Base-by-base conservation (phyloP, 2,888 invertebrate species). In the Hesperia comma region DNA sequence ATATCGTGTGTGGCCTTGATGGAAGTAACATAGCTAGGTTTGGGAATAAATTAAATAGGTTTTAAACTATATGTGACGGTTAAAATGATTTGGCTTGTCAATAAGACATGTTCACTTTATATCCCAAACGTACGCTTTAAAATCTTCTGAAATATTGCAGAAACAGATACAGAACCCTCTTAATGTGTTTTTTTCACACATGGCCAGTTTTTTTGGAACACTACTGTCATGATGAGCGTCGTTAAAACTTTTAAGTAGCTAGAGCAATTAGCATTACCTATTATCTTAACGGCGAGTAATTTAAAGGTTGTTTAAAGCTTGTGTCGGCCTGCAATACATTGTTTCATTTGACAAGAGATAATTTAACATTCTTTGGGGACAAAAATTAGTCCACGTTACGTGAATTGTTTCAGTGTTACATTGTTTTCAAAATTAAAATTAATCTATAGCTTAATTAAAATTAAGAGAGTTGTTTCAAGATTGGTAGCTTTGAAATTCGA, bases 271-370 rank as follows among this genome's bases (percentile, higher is more conserved):
- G 60, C 66, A 37, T 55, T 46, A 15, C n/a, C 60, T 43, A 66
- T 66, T 66, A 66, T 43, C 53, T 21, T 66, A 66, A 66, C 43
- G 40, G 60, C 21, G 32, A 53, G 19, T 21, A 12, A 54, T 66
- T 66, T 58, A 19, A 19, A 55, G 21, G 43, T 40, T 26, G 58
- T 53, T 53, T 49, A 19, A 49, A 17, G 49, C 49, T 49, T 49
- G 49, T 49, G 49, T 49, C 19, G 49, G 19, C 19, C 19, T 49
- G 49, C 46, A 46, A 46, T 49, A 49, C 49, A 49, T 49, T 49
- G 49, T 49, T 17, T 49, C 49, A 19, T 19, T 15, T 49, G 19
- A 17, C 49, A 19, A 46, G 46, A 46, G 19, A 46, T 46, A 46
- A 19, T 43, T 41, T 41, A 41, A 14, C 41, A 14, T 46, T 46